Evolutionary conservation across 1,140 invertebrate species (phyloP).

Genomic region (Apolygus lucorum): DNA sequence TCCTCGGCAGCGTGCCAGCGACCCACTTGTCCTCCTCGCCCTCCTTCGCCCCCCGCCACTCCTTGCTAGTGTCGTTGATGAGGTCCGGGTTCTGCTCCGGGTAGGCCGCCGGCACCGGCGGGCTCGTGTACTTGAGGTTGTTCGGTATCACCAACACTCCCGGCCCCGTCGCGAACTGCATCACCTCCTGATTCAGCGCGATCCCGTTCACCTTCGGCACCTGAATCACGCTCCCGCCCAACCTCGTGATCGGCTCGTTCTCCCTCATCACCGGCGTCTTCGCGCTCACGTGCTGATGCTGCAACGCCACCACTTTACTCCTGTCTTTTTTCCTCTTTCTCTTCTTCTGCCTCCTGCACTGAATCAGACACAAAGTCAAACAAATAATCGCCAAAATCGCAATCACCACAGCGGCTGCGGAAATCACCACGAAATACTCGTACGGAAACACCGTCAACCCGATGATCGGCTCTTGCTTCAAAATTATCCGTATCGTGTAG

Average conservation of each 20-base stretch:
- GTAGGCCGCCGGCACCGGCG: conserved; percentile 39
- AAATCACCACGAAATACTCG: conserved; percentile 56
- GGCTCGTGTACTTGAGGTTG: conserved; percentile 34
- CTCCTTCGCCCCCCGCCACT: conserved; percentile 43
- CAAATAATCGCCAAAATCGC: conserved; percentile 30
- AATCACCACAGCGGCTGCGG: conserved; percentile 41
- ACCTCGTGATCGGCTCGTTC: conserved; percentile 28
- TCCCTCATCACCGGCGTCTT: conserved; percentile 32
- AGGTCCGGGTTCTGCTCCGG: conserved; percentile 64
- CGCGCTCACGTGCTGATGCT: conserved; percentile 36
- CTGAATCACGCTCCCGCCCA: conserved; percentile 19
- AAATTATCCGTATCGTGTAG: conserved; percentile 62
- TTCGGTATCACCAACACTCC: conserved; percentile 35
- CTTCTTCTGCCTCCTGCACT: conserved; percentile 38
- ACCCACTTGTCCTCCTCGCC: conserved; percentile 36
- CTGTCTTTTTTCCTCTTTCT: conserved; percentile 36
- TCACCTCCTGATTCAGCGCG: conserved; percentile 37
- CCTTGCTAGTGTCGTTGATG: conserved; percentile 61
- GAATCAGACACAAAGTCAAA: conserved; percentile 28
- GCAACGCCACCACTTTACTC: conserved; percentile 38
- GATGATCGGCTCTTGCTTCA: conserved; percentile 58
- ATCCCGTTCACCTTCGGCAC: conserved; percentile 34
- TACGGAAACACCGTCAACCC: conserved; percentile 54
- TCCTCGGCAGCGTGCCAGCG: conserved; percentile 28
- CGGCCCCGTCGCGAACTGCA: conserved; percentile 33